These are phyloP conservation scores for Ascidia mentula DNA, from an alignment of 23 tunicate genomes.

Conservation along the genomic window DNA sequence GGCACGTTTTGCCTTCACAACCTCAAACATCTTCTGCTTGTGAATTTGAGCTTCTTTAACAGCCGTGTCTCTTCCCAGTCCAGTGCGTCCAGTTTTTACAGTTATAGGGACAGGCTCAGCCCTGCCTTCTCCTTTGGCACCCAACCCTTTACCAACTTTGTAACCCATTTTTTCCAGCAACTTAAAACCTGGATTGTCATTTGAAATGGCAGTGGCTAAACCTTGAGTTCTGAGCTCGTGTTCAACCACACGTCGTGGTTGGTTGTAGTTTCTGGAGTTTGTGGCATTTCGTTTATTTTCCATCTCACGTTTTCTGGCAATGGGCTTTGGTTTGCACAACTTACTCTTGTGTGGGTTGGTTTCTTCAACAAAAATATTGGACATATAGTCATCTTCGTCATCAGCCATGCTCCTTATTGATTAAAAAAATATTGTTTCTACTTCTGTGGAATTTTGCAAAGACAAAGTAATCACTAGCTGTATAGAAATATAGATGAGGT, in stretches of 20 bases:
- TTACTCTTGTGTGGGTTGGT: neutral
- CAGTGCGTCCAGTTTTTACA: slow-evolving; percentile 62
- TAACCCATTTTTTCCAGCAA: slow-evolving; percentile 92
- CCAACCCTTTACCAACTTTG: slow-evolving; percentile 78
- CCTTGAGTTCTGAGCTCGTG: slow-evolving; percentile 78
- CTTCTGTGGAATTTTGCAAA: neutral
- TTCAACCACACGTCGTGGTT: slow-evolving; percentile 50
- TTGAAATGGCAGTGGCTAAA: slow-evolving; percentile 41
- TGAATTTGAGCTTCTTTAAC: slow-evolving; percentile 45
- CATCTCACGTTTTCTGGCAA: neutral
- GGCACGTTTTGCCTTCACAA: slow-evolving; percentile 32
- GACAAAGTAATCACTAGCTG: neutral
- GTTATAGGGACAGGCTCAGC: slow-evolving; percentile 73
- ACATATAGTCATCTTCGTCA: slow-evolving; percentile 11
- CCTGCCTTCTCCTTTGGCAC: slow-evolving; percentile 75
- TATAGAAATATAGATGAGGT: neutral
- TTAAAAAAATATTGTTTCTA: neutral
- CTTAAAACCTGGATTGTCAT: slow-evolving; percentile 83
- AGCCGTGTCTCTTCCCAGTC: slow-evolving; percentile 76
- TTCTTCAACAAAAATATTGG: slow-evolving; percentile 10
- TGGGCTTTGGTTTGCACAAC: neutral
- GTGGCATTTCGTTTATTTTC: neutral
- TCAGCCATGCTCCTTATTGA: neutral
- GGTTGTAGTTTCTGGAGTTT: neutral
- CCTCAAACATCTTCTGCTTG: slow-evolving; percentile 26